Evolutionary conservation across 2,113 vertebrate genomes (phyloP).

Genomic region (Naja naja): DNA sequence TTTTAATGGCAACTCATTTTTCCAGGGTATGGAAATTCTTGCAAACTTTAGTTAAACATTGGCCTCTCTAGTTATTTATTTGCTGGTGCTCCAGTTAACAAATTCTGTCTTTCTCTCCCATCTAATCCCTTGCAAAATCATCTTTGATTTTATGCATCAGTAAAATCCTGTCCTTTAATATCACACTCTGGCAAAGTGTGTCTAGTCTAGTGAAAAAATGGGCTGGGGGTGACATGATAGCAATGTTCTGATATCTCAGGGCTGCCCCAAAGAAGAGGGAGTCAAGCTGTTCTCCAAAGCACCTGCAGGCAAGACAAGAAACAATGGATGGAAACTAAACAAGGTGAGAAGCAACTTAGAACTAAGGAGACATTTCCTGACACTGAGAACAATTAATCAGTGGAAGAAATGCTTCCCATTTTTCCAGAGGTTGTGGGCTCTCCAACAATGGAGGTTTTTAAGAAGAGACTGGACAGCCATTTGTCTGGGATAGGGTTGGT

Average conservation of each 20-base stretch:
- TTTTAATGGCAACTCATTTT: background rate
- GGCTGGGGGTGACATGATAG: background rate
- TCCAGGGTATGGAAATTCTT: background rate
- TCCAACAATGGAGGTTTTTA: too few species aligned
- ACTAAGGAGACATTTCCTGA: background rate
- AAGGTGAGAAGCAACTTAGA: background rate
- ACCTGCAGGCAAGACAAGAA: too few species aligned
- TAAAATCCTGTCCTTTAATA: background rate
- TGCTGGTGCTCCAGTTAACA: background rate
- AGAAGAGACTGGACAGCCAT: too few species aligned
- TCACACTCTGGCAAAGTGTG: background rate
- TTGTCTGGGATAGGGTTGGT: too few species aligned
- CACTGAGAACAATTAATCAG: background rate
- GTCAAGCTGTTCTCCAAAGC: too few species aligned
- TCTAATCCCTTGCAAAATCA: background rate
- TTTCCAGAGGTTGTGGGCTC: background rate
- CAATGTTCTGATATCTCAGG: too few species aligned
- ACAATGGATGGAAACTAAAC: too few species aligned
- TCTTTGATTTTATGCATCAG: background rate
- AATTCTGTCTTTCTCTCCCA: background rate
- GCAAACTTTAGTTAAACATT: background rate
- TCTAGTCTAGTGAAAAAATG: background rate
- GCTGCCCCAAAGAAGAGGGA: too few species aligned
- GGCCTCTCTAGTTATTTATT: background rate
- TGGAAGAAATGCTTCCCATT: background rate